Conservation (phyloP, 2,113 vertebrate genomes). For the Phoxinus phoxinus region DNA sequence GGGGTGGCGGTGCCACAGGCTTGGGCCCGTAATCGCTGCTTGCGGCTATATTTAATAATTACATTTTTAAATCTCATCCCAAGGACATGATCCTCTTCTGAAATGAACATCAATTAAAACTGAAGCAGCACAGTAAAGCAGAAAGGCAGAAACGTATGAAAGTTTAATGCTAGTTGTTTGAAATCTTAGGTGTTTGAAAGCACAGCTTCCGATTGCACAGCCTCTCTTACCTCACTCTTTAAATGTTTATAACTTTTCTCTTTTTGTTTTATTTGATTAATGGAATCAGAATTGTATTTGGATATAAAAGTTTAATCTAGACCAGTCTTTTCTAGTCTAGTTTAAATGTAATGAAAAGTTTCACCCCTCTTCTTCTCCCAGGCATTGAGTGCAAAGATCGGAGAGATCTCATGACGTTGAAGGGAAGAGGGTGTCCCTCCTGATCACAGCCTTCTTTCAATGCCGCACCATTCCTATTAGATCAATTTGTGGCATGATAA, state of each 20-base stretch:
- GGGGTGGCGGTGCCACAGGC: too few species aligned
- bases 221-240: neutral
- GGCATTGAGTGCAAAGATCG: neutral
- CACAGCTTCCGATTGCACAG: neutral
- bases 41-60: too few species aligned
- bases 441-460: constrained; percentile 43
- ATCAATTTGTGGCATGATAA: constrained; percentile 73
- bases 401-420: neutral
- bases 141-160: neutral
- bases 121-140: neutral
- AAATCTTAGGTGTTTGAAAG: neutral
- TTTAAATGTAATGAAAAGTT: neutral
- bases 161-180: neutral
- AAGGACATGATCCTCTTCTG: neutral
- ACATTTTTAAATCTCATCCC: neutral
- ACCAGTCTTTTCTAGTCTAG: neutral
- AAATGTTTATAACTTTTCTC: too few species aligned
- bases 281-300: neutral
- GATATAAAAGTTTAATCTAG: neutral
- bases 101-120: constrained; percentile 7
- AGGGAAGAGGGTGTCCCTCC: neutral
- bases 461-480: constrained; percentile 66
- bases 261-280: neutral
- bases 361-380: neutral
- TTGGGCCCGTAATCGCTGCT: too few species aligned